phyloP scores from a whole-genome alignment of 2,113 vertebrate genomes.

The Chlamydotis undulata region DNA sequence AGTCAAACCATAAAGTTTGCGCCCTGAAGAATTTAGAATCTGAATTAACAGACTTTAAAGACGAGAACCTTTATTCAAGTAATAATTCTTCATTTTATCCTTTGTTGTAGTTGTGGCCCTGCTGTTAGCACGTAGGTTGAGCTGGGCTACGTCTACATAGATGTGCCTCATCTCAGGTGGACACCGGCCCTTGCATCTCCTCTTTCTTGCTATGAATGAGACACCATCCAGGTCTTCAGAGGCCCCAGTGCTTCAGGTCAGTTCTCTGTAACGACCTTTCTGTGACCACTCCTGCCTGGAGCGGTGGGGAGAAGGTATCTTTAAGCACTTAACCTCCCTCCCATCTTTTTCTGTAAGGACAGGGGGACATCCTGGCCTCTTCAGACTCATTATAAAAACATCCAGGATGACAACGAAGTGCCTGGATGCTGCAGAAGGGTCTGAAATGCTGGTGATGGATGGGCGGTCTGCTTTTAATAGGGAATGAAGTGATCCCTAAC shows the following conservation, averaged over 20 bases:
- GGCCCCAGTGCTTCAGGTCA: not conserved
- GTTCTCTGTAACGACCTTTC: not conserved
- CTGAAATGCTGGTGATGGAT: not conserved
- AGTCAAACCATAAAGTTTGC: not conserved
- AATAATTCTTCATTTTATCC: not conserved
- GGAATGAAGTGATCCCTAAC: not conserved
- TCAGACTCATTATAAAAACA: not conserved
- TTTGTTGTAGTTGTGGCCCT: not conserved
- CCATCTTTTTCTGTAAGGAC: not conserved
- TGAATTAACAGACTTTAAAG: not conserved
- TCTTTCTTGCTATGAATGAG: not conserved
- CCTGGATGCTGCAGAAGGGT: not conserved
- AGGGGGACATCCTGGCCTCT: not conserved
- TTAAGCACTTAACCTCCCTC: not conserved
- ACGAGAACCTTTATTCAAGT: not conserved
- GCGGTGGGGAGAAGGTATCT: not conserved
- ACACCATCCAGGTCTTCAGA: not conserved
- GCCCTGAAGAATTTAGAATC: not conserved
- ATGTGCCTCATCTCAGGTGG: not conserved
- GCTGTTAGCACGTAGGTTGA: not conserved
- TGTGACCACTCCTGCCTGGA: not conserved
- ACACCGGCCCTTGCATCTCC: accelerated
- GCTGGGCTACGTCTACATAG: not conserved
- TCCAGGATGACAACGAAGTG: not conserved
- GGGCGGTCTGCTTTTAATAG: not conserved